Percentiles rank a stretch among this genome's conserved stretches.
Conservation (phyloP, 2,888 invertebrate species). For the Herminia tarsipennalis region DNA sequence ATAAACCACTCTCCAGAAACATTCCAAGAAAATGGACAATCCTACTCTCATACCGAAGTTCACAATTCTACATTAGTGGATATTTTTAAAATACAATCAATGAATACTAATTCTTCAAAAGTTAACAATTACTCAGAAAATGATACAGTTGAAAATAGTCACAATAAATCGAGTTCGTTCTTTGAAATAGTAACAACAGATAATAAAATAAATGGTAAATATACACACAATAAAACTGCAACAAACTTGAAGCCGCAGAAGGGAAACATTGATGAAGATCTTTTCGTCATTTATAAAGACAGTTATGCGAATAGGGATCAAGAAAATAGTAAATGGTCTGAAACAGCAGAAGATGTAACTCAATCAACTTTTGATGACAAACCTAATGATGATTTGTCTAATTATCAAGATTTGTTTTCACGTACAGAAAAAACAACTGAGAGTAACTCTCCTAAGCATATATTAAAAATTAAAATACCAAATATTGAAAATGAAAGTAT, state of each 20-base stretch:
- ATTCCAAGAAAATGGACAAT: slow-evolving; percentile 12
- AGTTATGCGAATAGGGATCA: slow-evolving; percentile 47
- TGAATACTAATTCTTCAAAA: slow-evolving; percentile 52
- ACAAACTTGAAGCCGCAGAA: slow-evolving; percentile 39
- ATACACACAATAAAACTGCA: slow-evolving; percentile 25
- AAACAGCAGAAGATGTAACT: slow-evolving; percentile 38
- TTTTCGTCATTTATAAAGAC: slow-evolving; percentile 68
- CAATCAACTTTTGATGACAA: slow-evolving; percentile 23
- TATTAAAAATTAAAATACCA: slow-evolving; percentile 60
- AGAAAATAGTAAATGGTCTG: slow-evolving; percentile 31
- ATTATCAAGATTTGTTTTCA: slow-evolving; percentile 21
- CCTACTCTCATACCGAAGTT: slow-evolving; percentile 10
- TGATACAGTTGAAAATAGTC: slow-evolving; percentile 20
- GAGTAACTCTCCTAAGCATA: slow-evolving; percentile 52
- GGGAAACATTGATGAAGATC: slow-evolving; percentile 58
- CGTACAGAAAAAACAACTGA: slow-evolving; percentile 38
- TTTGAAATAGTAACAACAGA: slow-evolving; percentile 34
- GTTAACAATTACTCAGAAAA: slow-evolving; percentile 31
- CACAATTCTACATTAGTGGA: slow-evolving; percentile 49
- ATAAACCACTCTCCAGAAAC: slow-evolving; percentile 15
- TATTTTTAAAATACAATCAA: slow-evolving; percentile 57
- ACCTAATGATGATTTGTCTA: slow-evolving; percentile 7
- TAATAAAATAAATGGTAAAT: slow-evolving; percentile 26
- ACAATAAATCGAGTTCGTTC: slow-evolving; percentile 32
- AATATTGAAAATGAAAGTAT: slow-evolving; percentile 51